A percentile compares a stretch with the other conserved stretches of the same genome.
These are phyloP conservation scores for Ctenomys sociabilis DNA, from an alignment of 2,113 vertebrate species.

Conservation along the genomic window DNA sequence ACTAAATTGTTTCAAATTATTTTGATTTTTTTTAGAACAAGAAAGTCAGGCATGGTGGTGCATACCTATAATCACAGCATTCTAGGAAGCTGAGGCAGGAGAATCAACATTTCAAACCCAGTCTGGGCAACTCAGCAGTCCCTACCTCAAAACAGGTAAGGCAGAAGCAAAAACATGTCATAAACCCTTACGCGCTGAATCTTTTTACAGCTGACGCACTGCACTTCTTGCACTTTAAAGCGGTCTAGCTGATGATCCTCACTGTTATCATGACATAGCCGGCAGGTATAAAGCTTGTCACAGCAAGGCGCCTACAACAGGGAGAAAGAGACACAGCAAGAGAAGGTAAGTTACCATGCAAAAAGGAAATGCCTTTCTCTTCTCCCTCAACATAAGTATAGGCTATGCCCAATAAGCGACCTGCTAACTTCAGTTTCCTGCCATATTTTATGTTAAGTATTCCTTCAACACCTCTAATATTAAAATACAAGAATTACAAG, in stretches of 20 bases:
- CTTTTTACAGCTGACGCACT: slow-evolving; percentile 90
- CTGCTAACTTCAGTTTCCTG: neutral
- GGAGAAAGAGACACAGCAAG: slow-evolving; percentile 5
- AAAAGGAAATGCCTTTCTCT: slow-evolving; percentile 7
- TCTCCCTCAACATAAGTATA: slow-evolving; percentile 29
- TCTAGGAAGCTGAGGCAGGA: neutral
- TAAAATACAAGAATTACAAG: slow-evolving; percentile 40
- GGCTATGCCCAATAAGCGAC: neutral
- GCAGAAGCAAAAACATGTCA: neutral
- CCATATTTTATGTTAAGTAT: slow-evolving; percentile 12
- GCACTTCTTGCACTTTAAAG: slow-evolving; percentile 93
- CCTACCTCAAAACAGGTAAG: neutral
- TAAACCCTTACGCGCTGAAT: slow-evolving; percentile 89
- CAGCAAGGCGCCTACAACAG: slow-evolving; percentile 93
- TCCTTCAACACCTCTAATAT: neutral
- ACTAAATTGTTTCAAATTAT: slow-evolving; percentile 32
- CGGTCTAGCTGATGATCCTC: slow-evolving; percentile 94
- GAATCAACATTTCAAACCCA: neutral
- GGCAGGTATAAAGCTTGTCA: slow-evolving; percentile 94
- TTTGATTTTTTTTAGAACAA: neutral
- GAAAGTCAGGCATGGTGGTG: neutral
- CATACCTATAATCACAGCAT: neutral
- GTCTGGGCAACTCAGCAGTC: neutral
- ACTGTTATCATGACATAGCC: slow-evolving; percentile 93
- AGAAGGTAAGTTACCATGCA: neutral